Evolutionary conservation across 2,888 invertebrate genomes (phyloP).

Genomic region (Agonopterix subpropinquella): DNA sequence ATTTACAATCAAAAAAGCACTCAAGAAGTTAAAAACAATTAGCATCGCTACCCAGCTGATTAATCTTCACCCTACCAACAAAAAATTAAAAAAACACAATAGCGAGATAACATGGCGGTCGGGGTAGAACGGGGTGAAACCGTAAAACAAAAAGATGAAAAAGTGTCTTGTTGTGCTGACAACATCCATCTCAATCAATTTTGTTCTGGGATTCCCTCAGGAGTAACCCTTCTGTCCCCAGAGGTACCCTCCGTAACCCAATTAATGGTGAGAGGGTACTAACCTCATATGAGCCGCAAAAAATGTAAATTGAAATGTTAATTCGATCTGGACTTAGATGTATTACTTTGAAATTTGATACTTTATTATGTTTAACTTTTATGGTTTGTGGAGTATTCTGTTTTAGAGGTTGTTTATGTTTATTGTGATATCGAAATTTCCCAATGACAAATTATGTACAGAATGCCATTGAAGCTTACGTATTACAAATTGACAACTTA

Average conservation of each 20-base stretch:
- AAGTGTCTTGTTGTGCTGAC: constrained; percentile 59
- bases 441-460: no score
- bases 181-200: constrained; percentile 74
- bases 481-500: no score
- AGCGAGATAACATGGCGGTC: constrained; percentile 23
- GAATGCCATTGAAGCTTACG: no score
- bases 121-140: constrained; percentile 26
- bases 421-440: no score
- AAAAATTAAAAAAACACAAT: constrained; percentile 32
- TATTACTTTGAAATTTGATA: no score
- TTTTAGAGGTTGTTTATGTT: no score
- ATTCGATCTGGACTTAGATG: constrained; percentile 30
- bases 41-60: constrained; percentile 36
- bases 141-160: constrained; percentile 38
- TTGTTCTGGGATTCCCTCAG: constrained; percentile 45
- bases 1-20: constrained; percentile 40
- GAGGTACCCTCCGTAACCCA: constrained; percentile 62
- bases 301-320: constrained; percentile 68
- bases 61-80: constrained; percentile 32
- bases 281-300: constrained; percentile 50
- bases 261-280: constrained; percentile 58
- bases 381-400: neutral
- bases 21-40: constrained; percentile 64
- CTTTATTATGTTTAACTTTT: no score
- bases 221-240: constrained; percentile 64